These are phyloP conservation scores for Eueremaeus valkanovi DNA, from an alignment of 2,888 invertebrate species.

Conservation along the genomic window DNA sequence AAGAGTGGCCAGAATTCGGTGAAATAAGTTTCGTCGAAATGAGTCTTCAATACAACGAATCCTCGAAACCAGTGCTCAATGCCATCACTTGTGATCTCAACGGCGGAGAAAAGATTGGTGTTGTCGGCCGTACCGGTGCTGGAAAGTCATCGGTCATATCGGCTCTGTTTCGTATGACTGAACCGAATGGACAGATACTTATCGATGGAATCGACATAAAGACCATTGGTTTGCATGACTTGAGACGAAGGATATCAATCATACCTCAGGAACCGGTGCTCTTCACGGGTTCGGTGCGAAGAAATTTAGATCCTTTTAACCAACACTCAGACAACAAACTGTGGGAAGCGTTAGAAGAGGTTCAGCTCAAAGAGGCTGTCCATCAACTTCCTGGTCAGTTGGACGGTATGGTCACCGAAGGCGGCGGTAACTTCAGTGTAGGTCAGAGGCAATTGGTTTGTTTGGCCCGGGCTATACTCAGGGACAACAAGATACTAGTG, in stretches of 20 bases:
- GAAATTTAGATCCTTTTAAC: slow-evolving; percentile 84
- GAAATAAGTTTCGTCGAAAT: slow-evolving; percentile 50
- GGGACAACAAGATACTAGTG: no score
- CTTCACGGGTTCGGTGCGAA: slow-evolving; percentile 79
- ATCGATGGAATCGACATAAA: slow-evolving; percentile 54
- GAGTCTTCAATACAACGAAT: slow-evolving; percentile 66
- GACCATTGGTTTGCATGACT: slow-evolving; percentile 59
- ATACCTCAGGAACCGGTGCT: no score
- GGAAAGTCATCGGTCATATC: slow-evolving; percentile 57
- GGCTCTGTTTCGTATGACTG: slow-evolving; percentile 55
- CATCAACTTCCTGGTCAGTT: slow-evolving; percentile 63
- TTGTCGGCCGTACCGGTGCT: slow-evolving; percentile 78
- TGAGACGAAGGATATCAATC: slow-evolving; percentile 78
- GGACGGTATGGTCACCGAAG: slow-evolving; percentile 66
- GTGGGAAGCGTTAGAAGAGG: slow-evolving; percentile 79
- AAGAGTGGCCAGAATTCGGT: slow-evolving; percentile 53
- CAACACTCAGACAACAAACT: slow-evolving; percentile 70
- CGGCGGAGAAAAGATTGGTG: slow-evolving; percentile 61
- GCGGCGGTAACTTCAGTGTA: slow-evolving; percentile 77
- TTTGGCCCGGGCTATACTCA: slow-evolving; percentile 77
- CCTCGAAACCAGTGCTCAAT: slow-evolving; percentile 71
- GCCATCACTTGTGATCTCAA: slow-evolving; percentile 53
- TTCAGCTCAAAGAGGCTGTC: slow-evolving; percentile 67
- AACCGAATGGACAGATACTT: slow-evolving; percentile 52
- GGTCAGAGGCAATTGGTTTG: slow-evolving; percentile 87